Conservation (phyloP, 2,888 invertebrate species). For the Chymomyza amoena region DNA sequence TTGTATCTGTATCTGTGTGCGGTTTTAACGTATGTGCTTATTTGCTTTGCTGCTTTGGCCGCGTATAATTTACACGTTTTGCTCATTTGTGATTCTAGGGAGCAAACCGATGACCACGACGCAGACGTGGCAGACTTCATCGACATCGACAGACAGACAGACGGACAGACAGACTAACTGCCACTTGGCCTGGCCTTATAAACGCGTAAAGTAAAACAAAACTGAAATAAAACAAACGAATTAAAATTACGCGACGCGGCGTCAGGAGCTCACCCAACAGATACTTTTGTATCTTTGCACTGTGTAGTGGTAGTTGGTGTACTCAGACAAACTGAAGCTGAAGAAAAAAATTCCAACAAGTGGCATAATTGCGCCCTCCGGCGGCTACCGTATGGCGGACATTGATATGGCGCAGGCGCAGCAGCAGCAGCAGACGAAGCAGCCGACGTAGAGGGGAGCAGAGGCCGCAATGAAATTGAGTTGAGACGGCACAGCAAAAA, state of each 20-base stretch:
- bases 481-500: not conserved
- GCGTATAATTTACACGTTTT: slow-evolving; percentile 74
- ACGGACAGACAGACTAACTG: too few species aligned
- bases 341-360: slow-evolving; percentile 72
- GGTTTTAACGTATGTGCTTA: slow-evolving; percentile 14
- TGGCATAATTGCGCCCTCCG: slow-evolving; percentile 74
- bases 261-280: not conserved
- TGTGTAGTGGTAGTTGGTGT: not conserved
- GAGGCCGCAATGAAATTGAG: not conserved
- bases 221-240: slow-evolving; percentile 62
- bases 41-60: slow-evolving; percentile 63
- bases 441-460: too few species aligned
- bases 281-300: not conserved
- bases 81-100: slow-evolving; percentile 73
- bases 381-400: slow-evolving; percentile 66
- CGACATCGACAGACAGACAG: not conserved
- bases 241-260: slow-evolving; percentile 45
- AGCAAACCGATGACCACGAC: slow-evolving; percentile 15
- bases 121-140: not conserved
- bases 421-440: not conserved
- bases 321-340: slow-evolving; percentile 15
- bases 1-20: slow-evolving; percentile 4
- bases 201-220: not conserved
- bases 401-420: slow-evolving; percentile 29
- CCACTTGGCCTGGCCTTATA: slow-evolving; percentile 2